These are phyloP conservation scores for Calliopum simillimum DNA, from an alignment of 2,888 invertebrate species.

Conservation along the genomic window DNA sequence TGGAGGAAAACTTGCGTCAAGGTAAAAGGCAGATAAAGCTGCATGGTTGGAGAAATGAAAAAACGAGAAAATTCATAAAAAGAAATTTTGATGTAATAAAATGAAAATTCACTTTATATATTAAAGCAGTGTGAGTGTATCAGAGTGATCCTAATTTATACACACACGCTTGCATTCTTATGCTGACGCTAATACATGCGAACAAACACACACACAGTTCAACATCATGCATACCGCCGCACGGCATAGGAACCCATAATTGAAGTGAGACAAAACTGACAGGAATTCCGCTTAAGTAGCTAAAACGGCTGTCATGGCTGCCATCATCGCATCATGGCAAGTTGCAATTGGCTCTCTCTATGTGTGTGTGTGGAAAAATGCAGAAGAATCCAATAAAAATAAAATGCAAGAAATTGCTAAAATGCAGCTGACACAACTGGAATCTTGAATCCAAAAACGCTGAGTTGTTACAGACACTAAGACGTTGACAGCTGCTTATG, in stretches of 20 bases:
- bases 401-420: neutral
- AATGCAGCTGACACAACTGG: conserved; percentile 11
- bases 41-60: too few species aligned
- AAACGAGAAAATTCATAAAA: neutral
- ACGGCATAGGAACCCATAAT: conserved; percentile 11
- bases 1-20: too few species aligned
- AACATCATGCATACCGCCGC: neutral
- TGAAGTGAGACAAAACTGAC: conserved; percentile 23
- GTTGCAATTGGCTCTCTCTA: neutral
- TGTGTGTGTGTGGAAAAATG: too few species aligned
- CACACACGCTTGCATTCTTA: too few species aligned
- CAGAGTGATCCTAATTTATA: neutral
- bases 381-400: neutral
- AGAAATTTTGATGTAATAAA: conserved; percentile 29
- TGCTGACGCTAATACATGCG: too few species aligned
- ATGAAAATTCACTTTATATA: conserved; percentile 29
- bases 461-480: conserved; percentile 14
- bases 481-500: conserved; percentile 13
- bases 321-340: neutral
- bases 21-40: too few species aligned
- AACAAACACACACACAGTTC: too few species aligned
- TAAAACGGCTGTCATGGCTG: neutral
- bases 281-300: neutral
- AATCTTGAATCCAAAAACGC: conserved; percentile 26
- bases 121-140: neutral